A percentile compares a stretch with the other conserved stretches of the same genome.
Evolutionary conservation across 2,797 vertebrate genomes (phyloP).

Genomic region (Chiroxiphia lanceolata): DNA sequence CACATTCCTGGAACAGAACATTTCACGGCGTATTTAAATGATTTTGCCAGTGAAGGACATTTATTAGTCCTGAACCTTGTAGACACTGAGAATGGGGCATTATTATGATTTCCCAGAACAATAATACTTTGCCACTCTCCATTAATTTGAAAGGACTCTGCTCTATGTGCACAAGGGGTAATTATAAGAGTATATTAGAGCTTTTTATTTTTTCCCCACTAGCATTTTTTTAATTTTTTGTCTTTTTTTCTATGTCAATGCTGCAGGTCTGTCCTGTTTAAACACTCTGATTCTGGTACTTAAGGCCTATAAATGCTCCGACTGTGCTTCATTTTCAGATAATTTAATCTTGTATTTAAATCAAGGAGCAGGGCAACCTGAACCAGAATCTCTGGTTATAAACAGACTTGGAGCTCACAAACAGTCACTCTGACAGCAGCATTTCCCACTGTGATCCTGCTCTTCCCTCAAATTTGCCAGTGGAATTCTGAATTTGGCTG

Average conservation of each 20-base stretch:
- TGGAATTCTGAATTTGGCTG: neutral
- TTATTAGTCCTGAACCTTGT: neutral
- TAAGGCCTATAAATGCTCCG: neutral
- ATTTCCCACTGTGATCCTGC: neutral
- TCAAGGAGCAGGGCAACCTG: conserved; percentile 16
- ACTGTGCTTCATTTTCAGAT: neutral
- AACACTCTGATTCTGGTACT: neutral
- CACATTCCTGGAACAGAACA: neutral
- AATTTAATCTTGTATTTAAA: neutral
- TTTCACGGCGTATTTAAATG: neutral
- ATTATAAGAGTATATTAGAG: neutral
- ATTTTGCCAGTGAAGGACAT: neutral
- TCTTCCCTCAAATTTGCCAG: neutral
- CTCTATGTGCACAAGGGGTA: neutral
- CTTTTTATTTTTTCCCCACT: neutral
- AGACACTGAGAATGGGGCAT: neutral
- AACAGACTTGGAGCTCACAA: neutral
- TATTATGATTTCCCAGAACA: neutral
- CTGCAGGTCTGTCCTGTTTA: neutral
- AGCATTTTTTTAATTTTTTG: rapidly evolving
- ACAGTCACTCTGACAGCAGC: neutral
- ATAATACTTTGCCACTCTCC: neutral
- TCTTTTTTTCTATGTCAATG: rapidly evolving
- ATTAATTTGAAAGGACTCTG: neutral
- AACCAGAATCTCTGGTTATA: neutral